Conservation (phyloP, 1,140 invertebrate genomes). For the Cyphomyrmex costatus region DNA sequence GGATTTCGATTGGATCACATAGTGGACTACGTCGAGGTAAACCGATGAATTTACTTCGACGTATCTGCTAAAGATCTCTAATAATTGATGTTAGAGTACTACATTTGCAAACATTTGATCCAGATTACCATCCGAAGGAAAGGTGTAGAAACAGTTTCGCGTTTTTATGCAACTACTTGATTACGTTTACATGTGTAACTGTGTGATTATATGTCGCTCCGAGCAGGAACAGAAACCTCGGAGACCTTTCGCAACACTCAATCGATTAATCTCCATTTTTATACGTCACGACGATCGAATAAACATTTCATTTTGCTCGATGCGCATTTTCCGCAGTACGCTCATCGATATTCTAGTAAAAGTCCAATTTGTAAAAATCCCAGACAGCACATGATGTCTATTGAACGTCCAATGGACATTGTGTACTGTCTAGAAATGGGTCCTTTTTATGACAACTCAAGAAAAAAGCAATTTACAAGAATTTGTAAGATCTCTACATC, state of each 20-base stretch:
- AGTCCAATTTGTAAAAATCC: constrained; percentile 9
- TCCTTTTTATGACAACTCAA: neutral
- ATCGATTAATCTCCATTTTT: constrained; percentile 47
- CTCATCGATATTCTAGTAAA: constrained; percentile 17
- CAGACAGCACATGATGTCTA: too few relatives aligned
- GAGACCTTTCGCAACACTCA: constrained; percentile 11
- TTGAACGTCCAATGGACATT: too few relatives aligned
- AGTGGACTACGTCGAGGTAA: neutral
- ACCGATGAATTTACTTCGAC: neutral
- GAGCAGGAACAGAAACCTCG: constrained; percentile 5
- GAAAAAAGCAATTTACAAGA: neutral
- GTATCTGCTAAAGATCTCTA: neutral
- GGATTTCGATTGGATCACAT: neutral
- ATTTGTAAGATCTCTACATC: constrained; percentile 6
- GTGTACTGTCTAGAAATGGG: neutral
- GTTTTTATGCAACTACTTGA: constrained; percentile 43
- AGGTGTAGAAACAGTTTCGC: constrained; percentile 11
- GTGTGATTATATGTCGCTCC: constrained; percentile 42
- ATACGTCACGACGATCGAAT: constrained; percentile 42
- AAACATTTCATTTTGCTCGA: constrained; percentile 50
- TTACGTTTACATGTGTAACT: constrained; percentile 46
- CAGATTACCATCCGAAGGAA: constrained; percentile 15
- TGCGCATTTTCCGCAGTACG: neutral
- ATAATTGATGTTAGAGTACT: neutral
- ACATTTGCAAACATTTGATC: neutral